These are phyloP conservation scores for Laothoe populi DNA, from an alignment of 2,888 invertebrate species.

Conservation along the genomic window DNA sequence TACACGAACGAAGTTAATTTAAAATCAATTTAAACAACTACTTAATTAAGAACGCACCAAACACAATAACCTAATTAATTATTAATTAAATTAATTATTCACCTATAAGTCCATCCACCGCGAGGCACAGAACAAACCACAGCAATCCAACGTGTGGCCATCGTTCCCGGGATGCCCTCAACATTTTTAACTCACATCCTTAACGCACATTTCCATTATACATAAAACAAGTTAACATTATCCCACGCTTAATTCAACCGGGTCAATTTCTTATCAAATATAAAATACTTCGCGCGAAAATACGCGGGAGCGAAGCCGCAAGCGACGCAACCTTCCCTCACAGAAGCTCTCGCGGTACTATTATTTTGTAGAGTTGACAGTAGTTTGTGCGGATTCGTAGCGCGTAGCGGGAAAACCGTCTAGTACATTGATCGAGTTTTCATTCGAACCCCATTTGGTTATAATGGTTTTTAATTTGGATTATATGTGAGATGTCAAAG, in stretches of 20 bases:
- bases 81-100: conserved; percentile 34
- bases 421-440: conserved; percentile 64
- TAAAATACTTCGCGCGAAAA: conserved; percentile 66
- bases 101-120: conserved; percentile 76
- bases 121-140: conserved; percentile 57
- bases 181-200: conserved; percentile 79
- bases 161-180: conserved; percentile 67
- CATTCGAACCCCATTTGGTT: conserved; percentile 30
- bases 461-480: conserved; percentile 9
- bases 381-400: conserved; percentile 37
- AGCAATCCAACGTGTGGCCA: conserved; percentile 70
- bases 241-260: conserved; percentile 60
- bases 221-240: conserved; percentile 59
- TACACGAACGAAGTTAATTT: background rate
- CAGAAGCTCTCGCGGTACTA: conserved; percentile 65
- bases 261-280: conserved; percentile 71
- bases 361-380: conserved; percentile 35
- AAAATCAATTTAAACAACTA: too few species aligned
- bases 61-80: conserved; percentile 4
- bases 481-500: background rate
- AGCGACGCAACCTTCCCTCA: conserved; percentile 45
- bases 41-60: too few species aligned
- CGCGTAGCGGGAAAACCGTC: conserved; percentile 50
- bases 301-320: conserved; percentile 50
- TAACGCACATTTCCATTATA: conserved; percentile 50